Base-by-base conservation (phyloP, 2,797 vertebrate genomes). In the Scolopax bukidnonensis region DNA sequence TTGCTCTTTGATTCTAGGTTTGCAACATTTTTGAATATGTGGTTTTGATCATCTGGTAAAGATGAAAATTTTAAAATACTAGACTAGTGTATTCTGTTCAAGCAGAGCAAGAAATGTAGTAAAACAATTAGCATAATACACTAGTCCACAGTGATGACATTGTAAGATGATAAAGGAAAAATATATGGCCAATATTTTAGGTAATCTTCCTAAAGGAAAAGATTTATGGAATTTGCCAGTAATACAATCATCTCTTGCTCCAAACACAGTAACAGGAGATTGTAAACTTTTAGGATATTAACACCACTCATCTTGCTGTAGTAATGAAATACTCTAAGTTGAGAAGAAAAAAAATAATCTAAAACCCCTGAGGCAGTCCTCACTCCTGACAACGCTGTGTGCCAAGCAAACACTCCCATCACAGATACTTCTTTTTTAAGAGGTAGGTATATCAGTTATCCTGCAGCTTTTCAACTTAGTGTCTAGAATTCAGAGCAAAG, bases 231-330 rank as follows among this genome's bases (percentile, higher is more conserved):
- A 54, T 14, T 47, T 81, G 8, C 38, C 33, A 30, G 51, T 69
- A 79, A 50, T 68, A 12, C 25, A 81, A 56, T 64, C 3, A 21
- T 51, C 11, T 70, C 38, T 51, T 76, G 24, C n/a, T 90, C 71
- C 30, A 84, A 67, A 56, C 7, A 43, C 20, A 63, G 1, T 77
- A 74, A 24, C 9, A 80, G 23, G 64, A 30, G 18, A 64, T 14
- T 91, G 17, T n/a, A 57, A 83, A 92, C 23, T 80, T 87, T 23
- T 75, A 57, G 16, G 53, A 30, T 78, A 57, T 71, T 80, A 56
- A 64, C 25, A 56, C 20, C 16, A 41, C n/a, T 91, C 17, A 59
- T 91, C 33, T 80, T 64, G 60, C 32, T 81, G 51, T 74, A 73
- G 51, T 74, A 70, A 33, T 67, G 15, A 90, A 79, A 81, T 75